Base-by-base conservation (phyloP, 2,797 vertebrate genomes). In the Tamandua tetradactyla region DNA sequence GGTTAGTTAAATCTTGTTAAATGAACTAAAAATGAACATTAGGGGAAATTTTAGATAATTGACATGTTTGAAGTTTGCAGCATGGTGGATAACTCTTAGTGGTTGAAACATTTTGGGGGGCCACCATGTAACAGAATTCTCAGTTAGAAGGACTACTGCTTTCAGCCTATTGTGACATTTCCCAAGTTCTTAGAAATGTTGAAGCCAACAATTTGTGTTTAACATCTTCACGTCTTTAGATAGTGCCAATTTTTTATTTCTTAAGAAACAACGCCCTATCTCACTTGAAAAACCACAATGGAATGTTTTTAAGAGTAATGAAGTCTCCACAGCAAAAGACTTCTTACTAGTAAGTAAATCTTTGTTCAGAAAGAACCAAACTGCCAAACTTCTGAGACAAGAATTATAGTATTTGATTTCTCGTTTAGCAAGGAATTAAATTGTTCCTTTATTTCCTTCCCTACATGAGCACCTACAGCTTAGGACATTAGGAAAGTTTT, bases 231-330 rank as follows among this genome's bases (percentile, higher is more conserved):
- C 94, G 83, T 89, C 74, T 88, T 85, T 55, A 79, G 79, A 86
- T 61, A 91, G 96, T 81, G 22, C 17, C 15, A 84, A 32, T 83
- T 96, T 94, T 76, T 87, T 88, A 62, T 87, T 96, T 92, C 32
- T 87, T 92, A 66, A 79, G 80, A 90, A 93, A 82, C 20, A 79
- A 68, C n/a, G 88, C 42, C 35, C 35, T 93, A 59, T 91, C 44
- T 93, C 66, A 80, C 47, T 93, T 57, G 35, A 94, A 57, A 89
- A 89, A 93, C 30, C 62, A 95, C 79, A 92, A 49, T 79, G 62
- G 68, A 87, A 95, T 80, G 44, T 83, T 93, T 89, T 84, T 89
- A 71, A 88, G 12, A 6, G 12, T 74, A 87, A 78, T 62, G 80
- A 86, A 14, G 55, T 86, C 55, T 95, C 71, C 44, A 35, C 35